A percentile compares a stretch with the other conserved stretches of the same genome.
These are phyloP conservation scores for Canis aureus DNA, from an alignment of 2,113 vertebrate genomes.

Conservation along the genomic window DNA sequence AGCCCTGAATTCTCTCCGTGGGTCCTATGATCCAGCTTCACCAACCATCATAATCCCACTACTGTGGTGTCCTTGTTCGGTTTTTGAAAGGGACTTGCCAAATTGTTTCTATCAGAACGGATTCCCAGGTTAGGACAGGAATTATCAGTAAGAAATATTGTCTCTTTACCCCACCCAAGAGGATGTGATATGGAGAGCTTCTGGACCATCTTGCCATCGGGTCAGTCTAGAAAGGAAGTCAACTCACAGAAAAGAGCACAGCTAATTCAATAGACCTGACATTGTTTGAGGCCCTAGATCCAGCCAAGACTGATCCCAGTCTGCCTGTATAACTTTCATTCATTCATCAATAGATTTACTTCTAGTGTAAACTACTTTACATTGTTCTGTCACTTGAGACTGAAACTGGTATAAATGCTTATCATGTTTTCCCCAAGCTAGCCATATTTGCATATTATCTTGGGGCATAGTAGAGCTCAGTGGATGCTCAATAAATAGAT, in stretches of 20 bases:
- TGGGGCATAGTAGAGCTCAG: background rate
- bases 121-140: background rate
- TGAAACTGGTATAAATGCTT: background rate
- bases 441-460: background rate
- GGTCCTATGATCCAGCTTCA: background rate
- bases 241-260: background rate
- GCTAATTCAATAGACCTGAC: background rate
- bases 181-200: background rate
- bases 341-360: background rate
- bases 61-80: background rate
- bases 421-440: background rate
- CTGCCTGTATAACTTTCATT: background rate
- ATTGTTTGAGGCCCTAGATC: background rate
- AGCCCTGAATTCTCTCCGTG: background rate
- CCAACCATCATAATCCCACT: background rate
- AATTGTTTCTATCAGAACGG: background rate
- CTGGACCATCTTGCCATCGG: background rate
- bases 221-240: background rate
- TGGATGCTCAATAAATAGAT: background rate
- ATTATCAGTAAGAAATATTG: background rate
- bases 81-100: background rate
- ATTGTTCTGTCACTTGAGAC: constrained; percentile 11
- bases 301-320: background rate
- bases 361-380: background rate
- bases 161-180: background rate